Percentiles rank a stretch among this genome's conserved stretches.
Conservation (phyloP, 2,888 invertebrate species). For the Itoplectis maculator region DNA sequence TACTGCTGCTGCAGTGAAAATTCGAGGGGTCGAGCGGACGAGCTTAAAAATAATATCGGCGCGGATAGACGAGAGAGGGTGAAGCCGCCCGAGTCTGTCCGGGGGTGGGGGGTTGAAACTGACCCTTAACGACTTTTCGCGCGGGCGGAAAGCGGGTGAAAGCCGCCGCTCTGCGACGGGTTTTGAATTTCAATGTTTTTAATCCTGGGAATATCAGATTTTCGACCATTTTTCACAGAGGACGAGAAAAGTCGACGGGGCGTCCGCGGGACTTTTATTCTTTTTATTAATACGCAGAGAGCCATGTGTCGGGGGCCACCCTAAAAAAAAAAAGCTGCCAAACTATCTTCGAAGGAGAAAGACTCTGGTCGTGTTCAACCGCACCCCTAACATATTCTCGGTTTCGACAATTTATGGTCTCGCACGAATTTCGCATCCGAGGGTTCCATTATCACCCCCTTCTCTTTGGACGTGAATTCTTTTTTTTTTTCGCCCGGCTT, state of each 20-base stretch:
- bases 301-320: constrained; percentile 67
- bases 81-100: constrained; percentile 66
- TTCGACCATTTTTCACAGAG: constrained; percentile 84
- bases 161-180: constrained; percentile 75
- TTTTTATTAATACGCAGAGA: constrained; percentile 62
- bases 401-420: constrained; percentile 13
- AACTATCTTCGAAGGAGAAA: constrained; percentile 3
- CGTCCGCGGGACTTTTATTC: constrained; percentile 80
- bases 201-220: constrained; percentile 85
- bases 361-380: not conserved
- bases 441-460: constrained; percentile 3
- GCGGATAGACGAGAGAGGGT: constrained; percentile 66
- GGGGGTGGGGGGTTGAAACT: constrained; percentile 79
- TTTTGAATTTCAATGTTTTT: constrained; percentile 85
- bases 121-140: constrained; percentile 85
- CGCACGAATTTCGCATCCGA: not conserved
- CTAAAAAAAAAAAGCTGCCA: constrained; percentile 48
- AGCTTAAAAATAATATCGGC: constrained; percentile 67
- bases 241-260: constrained; percentile 62
- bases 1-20: constrained; percentile 15
- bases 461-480: constrained; percentile 41
- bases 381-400: constrained; percentile 23
- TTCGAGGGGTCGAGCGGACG: constrained; percentile 65
- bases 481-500: constrained; percentile 40
- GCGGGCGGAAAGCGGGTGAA: constrained; percentile 71